A percentile compares a stretch with the other conserved stretches of the same genome.
Conservation (phyloP, 2,888 invertebrate genomes). For the Xanthostigma xanthostigma region DNA sequence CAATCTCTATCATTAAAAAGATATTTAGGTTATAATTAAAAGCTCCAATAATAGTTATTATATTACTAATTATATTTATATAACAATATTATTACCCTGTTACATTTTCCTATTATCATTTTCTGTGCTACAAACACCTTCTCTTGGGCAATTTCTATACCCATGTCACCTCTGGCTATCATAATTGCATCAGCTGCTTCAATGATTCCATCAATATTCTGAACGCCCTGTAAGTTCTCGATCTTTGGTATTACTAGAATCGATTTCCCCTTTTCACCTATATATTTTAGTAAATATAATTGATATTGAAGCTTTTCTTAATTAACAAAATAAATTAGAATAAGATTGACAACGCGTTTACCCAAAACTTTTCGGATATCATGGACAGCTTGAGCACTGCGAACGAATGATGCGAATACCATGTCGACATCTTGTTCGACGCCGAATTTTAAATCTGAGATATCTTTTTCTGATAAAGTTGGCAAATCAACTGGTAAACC, state of each 20-base stretch:
- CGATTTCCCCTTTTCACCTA: conserved; percentile 44
- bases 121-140: conserved; percentile 80
- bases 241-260: conserved; percentile 65
- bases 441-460: conserved; percentile 38
- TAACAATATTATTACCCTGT: conserved; percentile 29
- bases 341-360: conserved; percentile 12
- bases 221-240: conserved; percentile 62
- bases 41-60: not conserved
- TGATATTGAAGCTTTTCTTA: not conserved
- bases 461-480: conserved; percentile 29
- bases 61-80: not conserved
- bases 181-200: conserved; percentile 69
- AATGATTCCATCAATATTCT: conserved; percentile 66
- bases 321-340: conserved; percentile 25
- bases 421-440: conserved; percentile 57
- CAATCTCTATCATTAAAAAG: not conserved
- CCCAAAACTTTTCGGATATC: conserved; percentile 40
- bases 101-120: conserved; percentile 71
- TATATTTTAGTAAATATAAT: not conserved
- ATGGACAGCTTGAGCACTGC: conserved; percentile 46
- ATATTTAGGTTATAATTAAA: not conserved
- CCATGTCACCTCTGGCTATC: conserved; percentile 72
- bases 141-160: conserved; percentile 76
- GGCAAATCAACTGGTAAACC: conserved; percentile 32
- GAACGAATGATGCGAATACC: conserved; percentile 63